Evolutionary conservation across 2,113 vertebrate species (phyloP), one percentile per base, ranked within the genome.

Genomic region (Neolamprologus toae): DNA sequence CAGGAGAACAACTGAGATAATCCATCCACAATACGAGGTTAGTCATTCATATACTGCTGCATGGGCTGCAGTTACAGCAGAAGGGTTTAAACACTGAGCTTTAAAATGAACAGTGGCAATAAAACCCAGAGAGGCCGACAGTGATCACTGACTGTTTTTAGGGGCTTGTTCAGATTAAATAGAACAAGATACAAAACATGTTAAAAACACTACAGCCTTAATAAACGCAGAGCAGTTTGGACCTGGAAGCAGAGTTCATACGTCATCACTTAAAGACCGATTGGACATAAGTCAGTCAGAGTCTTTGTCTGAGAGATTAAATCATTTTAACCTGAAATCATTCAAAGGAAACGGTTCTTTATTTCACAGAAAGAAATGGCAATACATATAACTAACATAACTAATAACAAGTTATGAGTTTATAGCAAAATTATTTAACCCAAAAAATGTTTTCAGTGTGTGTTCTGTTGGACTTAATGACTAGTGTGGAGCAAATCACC

Each of bases 61-160:
- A n/a, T 11, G 51, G 0, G 51, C 51, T 53, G 19, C 0, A 53
- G 49, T 0, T n/a, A n/a, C 9, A 53, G 0, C 2, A 0, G 0
- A 49, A n/a, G 51, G 51, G 9, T 54, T 54, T 54, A 54, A 54
- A 21, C 3, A 21, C 9, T 6, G 51, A 53, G 5, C 51, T 53
- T 53, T 53, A 11, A 21, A 53, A 21, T 53, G n/a, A 21, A 21
- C 5, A 1, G 51, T 4, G 5, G n/a, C 1, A 6, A 21, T 53
- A 54, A 54, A 54, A 54, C 49, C 17, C 17, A 54, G 51, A 54
- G 51, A 21, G n/a, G n/a, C 51, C 0, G 10, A 11, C 53, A 54
- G 53, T 0, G 51, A 54, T 54, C n/a, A 54, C 53, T 12, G 53
- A 54, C n/a, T 23, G n/a, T n/a, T 51, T 51, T n/a, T n/a, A 51